These are phyloP conservation scores for Acanthornis magna DNA, from an alignment of 2,797 vertebrate genomes.

Conservation along the genomic window DNA sequence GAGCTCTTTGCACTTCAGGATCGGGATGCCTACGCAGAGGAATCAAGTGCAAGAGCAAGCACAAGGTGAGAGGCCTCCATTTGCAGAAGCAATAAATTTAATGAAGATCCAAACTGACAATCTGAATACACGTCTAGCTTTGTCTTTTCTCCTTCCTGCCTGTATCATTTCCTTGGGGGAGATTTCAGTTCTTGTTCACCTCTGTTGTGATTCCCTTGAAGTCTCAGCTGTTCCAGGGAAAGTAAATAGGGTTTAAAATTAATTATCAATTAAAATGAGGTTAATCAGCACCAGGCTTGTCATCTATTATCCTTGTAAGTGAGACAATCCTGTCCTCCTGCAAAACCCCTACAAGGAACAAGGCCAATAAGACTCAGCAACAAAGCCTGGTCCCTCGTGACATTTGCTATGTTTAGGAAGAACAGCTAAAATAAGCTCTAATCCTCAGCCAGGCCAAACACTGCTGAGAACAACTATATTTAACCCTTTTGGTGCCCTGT, in stretches of 20 bases:
- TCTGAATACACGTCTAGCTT: not conserved
- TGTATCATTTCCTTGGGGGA: slow-evolving; percentile 39
- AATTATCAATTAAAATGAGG: slow-evolving; percentile 78
- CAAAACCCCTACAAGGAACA: slow-evolving; percentile 25
- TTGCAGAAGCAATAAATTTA: not conserved
- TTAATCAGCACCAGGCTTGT: slow-evolving; percentile 69
- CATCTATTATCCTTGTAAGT: slow-evolving; percentile 71
- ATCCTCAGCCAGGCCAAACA: slow-evolving; percentile 52
- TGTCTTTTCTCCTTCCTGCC: not conserved
- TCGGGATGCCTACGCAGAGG: not conserved
- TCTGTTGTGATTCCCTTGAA: slow-evolving; percentile 57
- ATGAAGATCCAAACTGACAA: not conserved
- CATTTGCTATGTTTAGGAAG: slow-evolving; percentile 66
- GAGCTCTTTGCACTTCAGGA: not conserved
- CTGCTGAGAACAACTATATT: slow-evolving; percentile 21
- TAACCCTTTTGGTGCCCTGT: slow-evolving; percentile 24
- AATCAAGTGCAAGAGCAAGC: not conserved
- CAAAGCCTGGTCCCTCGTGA: slow-evolving; percentile 36
- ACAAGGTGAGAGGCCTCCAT: not conserved
- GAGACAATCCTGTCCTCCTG: slow-evolving; percentile 38
- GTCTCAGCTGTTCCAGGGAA: slow-evolving; percentile 70
- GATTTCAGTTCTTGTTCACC: slow-evolving; percentile 47
- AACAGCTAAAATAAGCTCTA: slow-evolving; percentile 68
- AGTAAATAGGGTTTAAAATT: slow-evolving; percentile 76
- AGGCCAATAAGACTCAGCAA: slow-evolving; percentile 48